Evolutionary conservation across 1,140 invertebrate genomes (phyloP), one percentile per base, ranked within the genome.

Genomic region (Drosophila tristis): DNA sequence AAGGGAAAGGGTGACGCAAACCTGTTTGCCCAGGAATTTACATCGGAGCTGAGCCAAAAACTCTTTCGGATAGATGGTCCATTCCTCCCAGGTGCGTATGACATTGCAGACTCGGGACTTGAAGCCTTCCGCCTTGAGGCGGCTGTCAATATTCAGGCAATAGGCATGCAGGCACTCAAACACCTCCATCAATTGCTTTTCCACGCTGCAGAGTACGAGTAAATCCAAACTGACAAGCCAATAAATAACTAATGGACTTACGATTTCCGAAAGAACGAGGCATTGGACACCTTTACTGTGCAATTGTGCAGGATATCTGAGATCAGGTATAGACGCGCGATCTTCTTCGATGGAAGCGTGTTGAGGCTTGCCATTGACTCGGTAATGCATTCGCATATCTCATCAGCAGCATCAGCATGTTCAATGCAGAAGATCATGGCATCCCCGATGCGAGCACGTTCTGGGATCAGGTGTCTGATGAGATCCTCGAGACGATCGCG

Each of bases 341-440:
- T 96, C 94, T 98, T 99, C 92, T 98, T 98, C 43, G 96, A 95
- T 2, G 98, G 94, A 51, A 96, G 94, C 8, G 98, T 99, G 84
- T 95, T 94, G 29, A 95, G 89, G 87, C 96, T 97, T 9, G 95
- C 95, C 44, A 99, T 92, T 1, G 97, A 96, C 90, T 98, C 97
- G 6, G 94, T 93, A 64, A 99, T 96, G 91, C 97, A 98, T 72
- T 98, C 96, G 50, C 97, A 96, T 61, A 99, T 98, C 93, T 99
- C 98, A 90, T 98, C 97, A 16, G 97, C 97, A 50, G 98, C 97
- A 93, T 99, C 98, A 20, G 98, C 97, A 93, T 99, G 98, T 91
- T 99, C 98, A 61, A 99, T 96, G 93, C 98, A 99, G 94, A 98
- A 99, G 23, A 99, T 96, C 99, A 99, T 99, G 0, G 96, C 96